phyloP scores from a whole-genome alignment of 2,888 invertebrate species.

The Aphidius colemani region DNA sequence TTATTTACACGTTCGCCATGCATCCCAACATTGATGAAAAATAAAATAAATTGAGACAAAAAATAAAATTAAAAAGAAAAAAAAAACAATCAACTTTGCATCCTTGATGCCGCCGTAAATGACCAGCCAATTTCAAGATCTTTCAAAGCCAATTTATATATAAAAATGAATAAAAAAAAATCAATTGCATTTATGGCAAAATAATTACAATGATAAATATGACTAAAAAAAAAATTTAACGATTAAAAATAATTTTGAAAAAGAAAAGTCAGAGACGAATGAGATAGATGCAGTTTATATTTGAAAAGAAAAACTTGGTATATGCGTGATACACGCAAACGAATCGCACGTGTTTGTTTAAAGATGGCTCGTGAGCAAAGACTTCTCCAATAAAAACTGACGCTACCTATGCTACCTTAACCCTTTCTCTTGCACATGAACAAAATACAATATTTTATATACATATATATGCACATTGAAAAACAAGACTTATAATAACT shows the following conservation, averaged over 20 bases:
- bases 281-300: slow-evolving; percentile 22
- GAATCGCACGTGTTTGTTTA: slow-evolving; percentile 50
- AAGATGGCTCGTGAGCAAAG: slow-evolving; percentile 43
- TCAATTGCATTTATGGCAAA: slow-evolving; percentile 1
- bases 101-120: slow-evolving; percentile 36
- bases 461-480: too few species aligned
- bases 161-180: background rate
- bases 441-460: too few species aligned
- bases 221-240: slow-evolving; percentile 23
- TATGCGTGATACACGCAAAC: slow-evolving; percentile 53
- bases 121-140: slow-evolving; percentile 41
- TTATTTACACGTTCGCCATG: slow-evolving; percentile 48
- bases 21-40: slow-evolving; percentile 28
- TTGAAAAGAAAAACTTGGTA: slow-evolving; percentile 35
- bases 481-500: too few species aligned
- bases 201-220: slow-evolving; percentile 13
- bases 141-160: slow-evolving; percentile 36
- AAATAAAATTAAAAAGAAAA: slow-evolving; percentile 15
- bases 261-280: slow-evolving; percentile 19
- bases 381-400: slow-evolving; percentile 2
- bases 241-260: slow-evolving; percentile 17
- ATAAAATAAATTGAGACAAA: slow-evolving; percentile 14
- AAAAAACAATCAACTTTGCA: slow-evolving; percentile 23
- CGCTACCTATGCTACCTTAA: too few species aligned
- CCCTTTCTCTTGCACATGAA: too few species aligned